These are phyloP conservation scores for Nomada goodeniana DNA, from an alignment of 2,888 invertebrate species.

Conservation along the genomic window DNA sequence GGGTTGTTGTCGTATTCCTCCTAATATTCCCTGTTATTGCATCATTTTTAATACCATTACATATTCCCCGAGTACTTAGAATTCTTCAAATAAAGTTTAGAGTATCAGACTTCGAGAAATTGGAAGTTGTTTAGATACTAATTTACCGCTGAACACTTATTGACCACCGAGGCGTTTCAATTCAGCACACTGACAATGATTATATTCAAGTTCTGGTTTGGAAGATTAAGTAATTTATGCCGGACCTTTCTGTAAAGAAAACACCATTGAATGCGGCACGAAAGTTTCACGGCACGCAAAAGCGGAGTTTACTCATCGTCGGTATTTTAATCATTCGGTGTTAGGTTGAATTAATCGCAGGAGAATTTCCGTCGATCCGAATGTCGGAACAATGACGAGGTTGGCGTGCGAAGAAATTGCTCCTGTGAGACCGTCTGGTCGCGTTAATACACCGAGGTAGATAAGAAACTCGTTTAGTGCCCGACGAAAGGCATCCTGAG, in stretches of 20 bases:
- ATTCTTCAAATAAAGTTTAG: no score
- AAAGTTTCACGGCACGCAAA: slow-evolving; percentile 8
- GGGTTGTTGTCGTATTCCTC: neutral
- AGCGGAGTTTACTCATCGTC: neutral
- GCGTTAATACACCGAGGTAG: slow-evolving; percentile 47
- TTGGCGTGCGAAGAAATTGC: slow-evolving; percentile 56
- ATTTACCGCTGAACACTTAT: no score
- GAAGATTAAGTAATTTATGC: neutral
- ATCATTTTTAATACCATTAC: no score
- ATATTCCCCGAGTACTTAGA: no score
- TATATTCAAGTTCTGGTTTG: neutral
- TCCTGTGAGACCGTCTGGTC: slow-evolving; percentile 42
- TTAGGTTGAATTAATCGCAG: slow-evolving; percentile 27
- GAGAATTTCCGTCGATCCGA: slow-evolving; percentile 36
- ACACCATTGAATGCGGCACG: neutral
- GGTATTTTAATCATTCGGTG: neutral
- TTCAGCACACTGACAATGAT: no score
- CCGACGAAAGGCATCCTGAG: slow-evolving; percentile 29
- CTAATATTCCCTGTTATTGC: no score
- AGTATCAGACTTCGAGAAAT: no score
- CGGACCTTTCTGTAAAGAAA: neutral
- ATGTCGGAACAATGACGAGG: slow-evolving; percentile 41
- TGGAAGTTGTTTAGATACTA: no score
- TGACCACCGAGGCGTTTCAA: neutral
- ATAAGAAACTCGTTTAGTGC: slow-evolving; percentile 60